A percentile compares a stretch with the other conserved stretches of the same genome.
These are phyloP conservation scores for Dipodomys spectabilis DNA, from an alignment of 2,113 vertebrate genomes.

Conservation along the genomic window DNA sequence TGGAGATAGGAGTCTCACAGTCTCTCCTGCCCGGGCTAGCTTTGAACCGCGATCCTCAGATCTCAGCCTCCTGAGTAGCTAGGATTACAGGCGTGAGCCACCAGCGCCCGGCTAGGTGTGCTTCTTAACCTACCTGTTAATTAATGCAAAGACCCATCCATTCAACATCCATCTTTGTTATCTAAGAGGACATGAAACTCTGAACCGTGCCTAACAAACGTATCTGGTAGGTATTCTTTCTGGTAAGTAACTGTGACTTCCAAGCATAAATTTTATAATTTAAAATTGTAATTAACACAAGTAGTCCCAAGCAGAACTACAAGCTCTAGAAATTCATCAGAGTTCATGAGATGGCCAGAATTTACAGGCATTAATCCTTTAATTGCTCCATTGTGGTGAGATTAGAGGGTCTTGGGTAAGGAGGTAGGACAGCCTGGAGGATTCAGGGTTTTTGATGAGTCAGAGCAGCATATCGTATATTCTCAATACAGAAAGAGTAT, in stretches of 20 bases:
- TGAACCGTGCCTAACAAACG: too few species aligned
- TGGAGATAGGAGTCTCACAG: too few species aligned
- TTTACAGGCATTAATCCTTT: neutral
- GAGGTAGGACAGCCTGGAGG: neutral
- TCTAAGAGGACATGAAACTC: too few species aligned
- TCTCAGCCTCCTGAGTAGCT: too few species aligned
- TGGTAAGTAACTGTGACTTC: too few species aligned
- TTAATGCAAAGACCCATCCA: neutral
- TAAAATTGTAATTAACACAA: constrained; percentile 9
- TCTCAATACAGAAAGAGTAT: neutral
- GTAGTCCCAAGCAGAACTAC: neutral
- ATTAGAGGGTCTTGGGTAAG: neutral
- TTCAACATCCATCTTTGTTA: too few species aligned
- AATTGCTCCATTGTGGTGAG: neutral
- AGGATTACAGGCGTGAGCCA: too few species aligned
- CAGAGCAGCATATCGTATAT: too few species aligned
- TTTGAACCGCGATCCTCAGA: too few species aligned
- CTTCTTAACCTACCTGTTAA: neutral
- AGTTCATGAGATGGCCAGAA: neutral
- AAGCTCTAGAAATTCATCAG: neutral
- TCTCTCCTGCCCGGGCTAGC: too few species aligned
- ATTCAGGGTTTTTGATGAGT: neutral
- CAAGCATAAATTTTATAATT: neutral
- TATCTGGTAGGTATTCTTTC: too few species aligned
- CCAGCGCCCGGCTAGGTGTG: too few species aligned